Percentiles rank a stretch among this genome's conserved stretches.
Conservation (phyloP, 2,888 invertebrate genomes). For the Brachyopa scutellaris region DNA sequence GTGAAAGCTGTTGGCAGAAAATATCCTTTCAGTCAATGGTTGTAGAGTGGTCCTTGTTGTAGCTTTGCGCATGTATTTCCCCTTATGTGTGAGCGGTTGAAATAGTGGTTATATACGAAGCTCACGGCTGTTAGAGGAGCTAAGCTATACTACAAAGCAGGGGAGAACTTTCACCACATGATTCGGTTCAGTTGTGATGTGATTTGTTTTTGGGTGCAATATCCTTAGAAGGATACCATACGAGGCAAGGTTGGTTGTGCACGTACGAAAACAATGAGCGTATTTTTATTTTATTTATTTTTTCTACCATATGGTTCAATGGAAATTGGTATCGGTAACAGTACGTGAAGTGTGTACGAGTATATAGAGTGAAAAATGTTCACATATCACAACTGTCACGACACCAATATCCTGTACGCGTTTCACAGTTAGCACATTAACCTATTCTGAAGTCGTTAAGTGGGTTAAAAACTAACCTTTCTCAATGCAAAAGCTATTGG, state of each 20-base stretch:
- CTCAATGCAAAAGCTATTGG: slow-evolving; percentile 49
- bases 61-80: slow-evolving; percentile 31
- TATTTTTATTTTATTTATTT: not conserved
- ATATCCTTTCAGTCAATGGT: slow-evolving; percentile 7
- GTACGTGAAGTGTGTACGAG: slow-evolving; percentile 54
- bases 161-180: slow-evolving; percentile 14
- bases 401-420: not conserved
- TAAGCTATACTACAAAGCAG: not conserved
- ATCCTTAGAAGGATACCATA: slow-evolving; percentile 35
- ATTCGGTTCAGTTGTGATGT: not conserved
- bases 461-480: slow-evolving; percentile 52
- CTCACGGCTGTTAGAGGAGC: slow-evolving; percentile 12
- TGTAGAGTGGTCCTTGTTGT: slow-evolving; percentile 21
- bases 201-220: slow-evolving; percentile 16
- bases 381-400: slow-evolving; percentile 17
- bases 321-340: slow-evolving; percentile 8
- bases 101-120: not conserved
- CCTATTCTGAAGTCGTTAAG: slow-evolving; percentile 28
- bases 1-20: slow-evolving; percentile 45
- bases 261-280: slow-evolving; percentile 27
- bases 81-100: not conserved
- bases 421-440: slow-evolving; percentile 35
- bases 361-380: slow-evolving; percentile 38
- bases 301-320: slow-evolving; percentile 22
- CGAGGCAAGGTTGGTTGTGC: slow-evolving; percentile 20